Percentiles rank a stretch among this genome's conserved stretches.
These are phyloP conservation scores for Frieseomelitta varia DNA, from an alignment of 1,140 invertebrate genomes.

Conservation along the genomic window DNA sequence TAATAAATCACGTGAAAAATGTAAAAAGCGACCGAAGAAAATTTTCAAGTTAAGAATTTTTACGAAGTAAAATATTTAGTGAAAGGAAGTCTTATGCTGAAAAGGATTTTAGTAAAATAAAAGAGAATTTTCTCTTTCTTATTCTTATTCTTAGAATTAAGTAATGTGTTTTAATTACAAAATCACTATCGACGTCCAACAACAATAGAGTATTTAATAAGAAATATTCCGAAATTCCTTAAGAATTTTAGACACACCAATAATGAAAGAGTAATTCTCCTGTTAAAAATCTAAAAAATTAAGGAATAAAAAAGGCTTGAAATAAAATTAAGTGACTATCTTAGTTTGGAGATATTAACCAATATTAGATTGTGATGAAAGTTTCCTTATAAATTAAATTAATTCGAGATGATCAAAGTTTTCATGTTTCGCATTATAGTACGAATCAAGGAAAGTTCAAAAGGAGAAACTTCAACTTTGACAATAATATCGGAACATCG, in stretches of 20 bases:
- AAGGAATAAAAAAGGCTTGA: background rate
- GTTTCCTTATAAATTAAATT: background rate
- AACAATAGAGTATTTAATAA: background rate
- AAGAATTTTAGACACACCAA: background rate
- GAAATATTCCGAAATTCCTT: background rate
- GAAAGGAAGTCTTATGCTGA: too few species aligned
- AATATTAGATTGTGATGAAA: background rate
- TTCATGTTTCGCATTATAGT: background rate
- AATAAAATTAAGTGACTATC: background rate
- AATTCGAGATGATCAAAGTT: background rate
- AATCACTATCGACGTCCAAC: background rate
- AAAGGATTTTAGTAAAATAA: too few species aligned
- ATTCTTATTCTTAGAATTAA: background rate
- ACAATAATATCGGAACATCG: background rate
- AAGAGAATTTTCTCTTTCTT: too few species aligned
- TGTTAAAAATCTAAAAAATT: too few species aligned
- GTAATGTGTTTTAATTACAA: background rate
- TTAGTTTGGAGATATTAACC: background rate
- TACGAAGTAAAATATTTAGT: too few species aligned
- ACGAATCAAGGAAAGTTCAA: background rate
- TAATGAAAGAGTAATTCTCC: background rate
- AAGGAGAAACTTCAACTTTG: background rate
- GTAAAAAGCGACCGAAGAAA: background rate
- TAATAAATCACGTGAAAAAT: background rate
- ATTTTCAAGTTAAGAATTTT: background rate